Conservation (phyloP, 2,797 vertebrate species). For the Hippoglossus hippoglossus region DNA sequence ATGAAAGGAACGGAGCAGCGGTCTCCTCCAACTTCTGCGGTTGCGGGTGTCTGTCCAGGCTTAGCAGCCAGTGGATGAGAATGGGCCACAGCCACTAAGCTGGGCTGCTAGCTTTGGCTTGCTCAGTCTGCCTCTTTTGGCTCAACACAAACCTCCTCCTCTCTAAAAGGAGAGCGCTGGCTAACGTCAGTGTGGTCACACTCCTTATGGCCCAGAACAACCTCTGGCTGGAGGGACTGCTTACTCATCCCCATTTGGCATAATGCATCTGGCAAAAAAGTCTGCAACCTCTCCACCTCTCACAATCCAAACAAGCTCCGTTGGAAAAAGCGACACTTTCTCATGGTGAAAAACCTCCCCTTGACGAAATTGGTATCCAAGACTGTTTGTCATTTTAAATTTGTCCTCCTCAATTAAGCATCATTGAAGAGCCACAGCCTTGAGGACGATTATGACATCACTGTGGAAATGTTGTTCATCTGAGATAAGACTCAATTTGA, state of each 20-base stretch:
- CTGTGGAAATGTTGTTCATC: slow-evolving; percentile 42
- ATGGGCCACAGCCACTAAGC: slow-evolving; percentile 52
- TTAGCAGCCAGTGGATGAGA: slow-evolving; percentile 60
- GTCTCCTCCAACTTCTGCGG: slow-evolving; percentile 58
- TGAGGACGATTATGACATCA: slow-evolving; percentile 39
- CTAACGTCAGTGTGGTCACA: slow-evolving; percentile 59
- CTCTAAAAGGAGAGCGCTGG: slow-evolving; percentile 55
- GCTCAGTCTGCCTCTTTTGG: slow-evolving; percentile 46
- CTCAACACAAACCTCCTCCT: slow-evolving; percentile 31
- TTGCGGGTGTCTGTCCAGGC: slow-evolving; percentile 70
- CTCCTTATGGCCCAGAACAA: slow-evolving; percentile 67
- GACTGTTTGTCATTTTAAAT: slow-evolving; percentile 42
- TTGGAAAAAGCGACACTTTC: slow-evolving; percentile 62
- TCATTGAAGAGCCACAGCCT: slow-evolving; percentile 24
- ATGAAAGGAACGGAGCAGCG: slow-evolving; percentile 60
- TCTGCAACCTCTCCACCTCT: slow-evolving; percentile 23
- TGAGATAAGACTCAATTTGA: slow-evolving; percentile 30
- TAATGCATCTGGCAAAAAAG: slow-evolving; percentile 10
- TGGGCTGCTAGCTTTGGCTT: slow-evolving; percentile 65
- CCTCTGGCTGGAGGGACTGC: slow-evolving; percentile 57
- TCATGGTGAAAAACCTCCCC: slow-evolving; percentile 38
- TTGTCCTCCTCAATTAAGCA: slow-evolving; percentile 9
- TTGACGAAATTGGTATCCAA: slow-evolving; percentile 34
- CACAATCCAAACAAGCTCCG: slow-evolving; percentile 30
- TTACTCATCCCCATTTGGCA: slow-evolving; percentile 67